Evolutionary conservation across 2,797 vertebrate genomes (phyloP).

Genomic region (Cirrhinus mrigala): DNA sequence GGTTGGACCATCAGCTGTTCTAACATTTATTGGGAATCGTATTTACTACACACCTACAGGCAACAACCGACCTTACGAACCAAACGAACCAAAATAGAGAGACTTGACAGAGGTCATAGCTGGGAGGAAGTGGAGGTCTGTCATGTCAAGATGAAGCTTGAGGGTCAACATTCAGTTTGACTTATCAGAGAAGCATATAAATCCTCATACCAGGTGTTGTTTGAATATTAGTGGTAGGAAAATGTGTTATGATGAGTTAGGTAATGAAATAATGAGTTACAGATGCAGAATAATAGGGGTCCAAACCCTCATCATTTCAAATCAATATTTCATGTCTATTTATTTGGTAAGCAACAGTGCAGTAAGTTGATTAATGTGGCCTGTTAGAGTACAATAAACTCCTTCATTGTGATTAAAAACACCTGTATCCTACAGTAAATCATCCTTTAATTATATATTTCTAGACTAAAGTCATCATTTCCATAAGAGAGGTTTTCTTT

Average conservation of each 20-base stretch:
- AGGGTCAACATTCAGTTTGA: neutral
- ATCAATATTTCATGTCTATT: neutral
- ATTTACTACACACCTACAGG: constrained; percentile 2
- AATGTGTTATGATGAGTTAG: neutral
- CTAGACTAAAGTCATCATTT: neutral
- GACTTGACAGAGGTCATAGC: neutral
- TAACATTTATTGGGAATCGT: neutral
- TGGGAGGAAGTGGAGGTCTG: neutral
- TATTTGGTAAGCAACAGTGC: neutral
- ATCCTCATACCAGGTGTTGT: neutral
- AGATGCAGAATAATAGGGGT: neutral
- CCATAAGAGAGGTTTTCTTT: neutral
- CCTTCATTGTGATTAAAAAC: neutral
- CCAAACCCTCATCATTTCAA: neutral
- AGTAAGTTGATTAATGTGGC: neutral
- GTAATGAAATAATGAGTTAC: neutral
- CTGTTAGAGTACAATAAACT: neutral
- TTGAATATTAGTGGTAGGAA: neutral
- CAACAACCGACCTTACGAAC: constrained; percentile 16
- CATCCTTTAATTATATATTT: neutral
- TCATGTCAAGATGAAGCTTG: neutral
- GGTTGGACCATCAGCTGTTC: neutral
- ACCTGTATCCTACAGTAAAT: neutral
- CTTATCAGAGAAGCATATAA: neutral
- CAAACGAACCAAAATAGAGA: constrained; percentile 7